These are phyloP conservation scores for Gopherus evgoodei DNA, from an alignment of 2,113 vertebrate genomes.

Conservation along the genomic window DNA sequence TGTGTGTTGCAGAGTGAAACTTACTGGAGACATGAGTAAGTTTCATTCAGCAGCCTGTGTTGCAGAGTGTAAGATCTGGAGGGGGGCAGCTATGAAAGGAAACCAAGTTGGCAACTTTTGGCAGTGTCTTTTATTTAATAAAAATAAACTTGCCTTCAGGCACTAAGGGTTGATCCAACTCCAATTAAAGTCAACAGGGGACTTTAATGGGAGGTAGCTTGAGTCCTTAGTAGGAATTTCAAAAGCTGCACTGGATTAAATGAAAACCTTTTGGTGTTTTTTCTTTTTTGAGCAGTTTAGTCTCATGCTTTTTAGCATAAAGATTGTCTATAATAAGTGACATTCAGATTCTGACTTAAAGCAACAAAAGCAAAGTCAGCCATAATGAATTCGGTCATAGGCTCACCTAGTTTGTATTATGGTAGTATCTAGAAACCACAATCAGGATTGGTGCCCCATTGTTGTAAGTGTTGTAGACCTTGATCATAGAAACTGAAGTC, in stretches of 20 bases:
- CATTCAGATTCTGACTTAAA: constrained; percentile 10
- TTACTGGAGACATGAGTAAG: neutral
- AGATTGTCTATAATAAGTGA: neutral
- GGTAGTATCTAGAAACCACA: constrained; percentile 59
- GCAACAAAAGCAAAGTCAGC: constrained; percentile 14
- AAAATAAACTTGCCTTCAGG: constrained; percentile 58
- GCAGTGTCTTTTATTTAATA: constrained; percentile 24
- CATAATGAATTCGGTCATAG: constrained; percentile 44
- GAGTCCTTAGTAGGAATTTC: fast-evolving
- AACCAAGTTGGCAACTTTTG: constrained; percentile 4
- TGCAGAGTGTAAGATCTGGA: neutral
- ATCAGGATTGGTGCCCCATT: constrained; percentile 36
- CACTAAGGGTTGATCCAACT: constrained; percentile 3
- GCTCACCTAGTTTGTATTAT: constrained; percentile 63
- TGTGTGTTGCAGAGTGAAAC: neutral
- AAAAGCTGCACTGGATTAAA: neutral
- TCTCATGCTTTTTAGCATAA: neutral
- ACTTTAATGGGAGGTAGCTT: neutral
- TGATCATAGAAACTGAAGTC: constrained; percentile 32
- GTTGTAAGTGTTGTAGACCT: constrained; percentile 57
- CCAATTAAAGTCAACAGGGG: constrained; percentile 33
- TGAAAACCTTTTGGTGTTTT: fast-evolving
- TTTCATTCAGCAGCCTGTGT: neutral
- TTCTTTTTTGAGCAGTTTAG: neutral
- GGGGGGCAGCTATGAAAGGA: neutral